These are phyloP conservation scores for Jacana jacana DNA, from an alignment of 2,113 vertebrate species.

Conservation along the genomic window DNA sequence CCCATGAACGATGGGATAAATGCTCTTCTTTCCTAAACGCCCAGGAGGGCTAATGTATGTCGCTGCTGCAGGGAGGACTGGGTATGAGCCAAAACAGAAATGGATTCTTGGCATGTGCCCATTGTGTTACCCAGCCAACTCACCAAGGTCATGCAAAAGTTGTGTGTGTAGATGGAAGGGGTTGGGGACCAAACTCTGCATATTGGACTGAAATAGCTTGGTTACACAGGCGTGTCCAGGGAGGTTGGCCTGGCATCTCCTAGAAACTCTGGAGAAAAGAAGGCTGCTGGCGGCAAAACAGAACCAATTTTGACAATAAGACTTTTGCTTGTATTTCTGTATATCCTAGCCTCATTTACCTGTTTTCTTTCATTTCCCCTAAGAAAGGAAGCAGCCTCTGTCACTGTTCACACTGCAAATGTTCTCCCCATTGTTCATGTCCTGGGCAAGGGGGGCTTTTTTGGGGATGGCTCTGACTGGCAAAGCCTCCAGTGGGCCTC, in stretches of 20 bases:
- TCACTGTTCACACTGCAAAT: neutral
- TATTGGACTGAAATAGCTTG: neutral
- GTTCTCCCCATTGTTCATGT: neutral
- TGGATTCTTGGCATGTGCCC: neutral
- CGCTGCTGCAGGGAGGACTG: neutral
- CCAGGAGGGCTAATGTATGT: neutral
- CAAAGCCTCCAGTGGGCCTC: neutral
- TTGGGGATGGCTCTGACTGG: neutral
- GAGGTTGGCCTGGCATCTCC: neutral
- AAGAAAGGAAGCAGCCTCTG: neutral
- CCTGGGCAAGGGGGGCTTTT: neutral
- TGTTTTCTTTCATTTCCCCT: neutral
- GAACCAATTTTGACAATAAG: neutral
- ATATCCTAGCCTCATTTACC: neutral
- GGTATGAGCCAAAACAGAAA: neutral
- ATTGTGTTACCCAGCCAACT: neutral
- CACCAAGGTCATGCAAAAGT: neutral
- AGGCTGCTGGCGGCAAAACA: neutral
- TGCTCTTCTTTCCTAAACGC: neutral
- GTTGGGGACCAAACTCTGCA: neutral
- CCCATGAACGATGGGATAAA: neutral
- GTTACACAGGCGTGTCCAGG: neutral
- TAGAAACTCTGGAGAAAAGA: neutral
- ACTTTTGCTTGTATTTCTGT: neutral
- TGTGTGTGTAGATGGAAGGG: neutral